Percentiles rank a stretch among this genome's conserved stretches.
Conservation (phyloP, 2,797 vertebrate species). For the Menidia menidia region DNA sequence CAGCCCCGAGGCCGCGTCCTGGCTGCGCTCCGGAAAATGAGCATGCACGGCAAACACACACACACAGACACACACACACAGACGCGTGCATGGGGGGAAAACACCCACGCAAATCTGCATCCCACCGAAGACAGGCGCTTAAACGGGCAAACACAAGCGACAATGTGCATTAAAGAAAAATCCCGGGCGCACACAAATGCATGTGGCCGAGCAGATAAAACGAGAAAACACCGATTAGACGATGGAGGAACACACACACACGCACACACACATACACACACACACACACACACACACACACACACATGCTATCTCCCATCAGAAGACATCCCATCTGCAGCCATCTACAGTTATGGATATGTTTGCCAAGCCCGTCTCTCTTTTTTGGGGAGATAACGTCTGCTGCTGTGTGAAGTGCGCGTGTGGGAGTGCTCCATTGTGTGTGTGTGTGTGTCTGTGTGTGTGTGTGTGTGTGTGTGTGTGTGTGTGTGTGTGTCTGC, state of each 20-base stretch:
- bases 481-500: conserved; percentile 16
- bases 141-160: conserved; percentile 35
- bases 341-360: conserved; percentile 70
- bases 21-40: conserved; percentile 61
- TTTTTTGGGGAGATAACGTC: conserved; percentile 60
- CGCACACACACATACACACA: conserved; percentile 21
- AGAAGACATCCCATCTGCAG: conserved; percentile 62
- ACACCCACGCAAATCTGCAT: conserved; percentile 36
- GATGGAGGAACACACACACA: conserved; percentile 14
- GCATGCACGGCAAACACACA: conserved; percentile 16
- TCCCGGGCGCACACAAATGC: conserved; percentile 34
- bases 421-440: conserved; percentile 12
- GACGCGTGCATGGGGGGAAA: conserved; percentile 12
- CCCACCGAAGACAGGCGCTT: conserved; percentile 32
- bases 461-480: conserved; percentile 28
- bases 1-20: conserved; percentile 75
- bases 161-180: conserved; percentile 36
- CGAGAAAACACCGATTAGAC: conserved; percentile 39
- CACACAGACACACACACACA: neutral
- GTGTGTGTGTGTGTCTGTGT: no score
- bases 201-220: conserved; percentile 42
- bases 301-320: conserved; percentile 57
- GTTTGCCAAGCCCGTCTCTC: conserved; percentile 67
- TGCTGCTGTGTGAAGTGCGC: conserved; percentile 5
- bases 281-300: conserved; percentile 33